A percentile compares a stretch with the other conserved stretches of the same genome.
phyloP scores from a whole-genome alignment of 1,140 invertebrate genomes.

The Lordiphosa mommai region DNA sequence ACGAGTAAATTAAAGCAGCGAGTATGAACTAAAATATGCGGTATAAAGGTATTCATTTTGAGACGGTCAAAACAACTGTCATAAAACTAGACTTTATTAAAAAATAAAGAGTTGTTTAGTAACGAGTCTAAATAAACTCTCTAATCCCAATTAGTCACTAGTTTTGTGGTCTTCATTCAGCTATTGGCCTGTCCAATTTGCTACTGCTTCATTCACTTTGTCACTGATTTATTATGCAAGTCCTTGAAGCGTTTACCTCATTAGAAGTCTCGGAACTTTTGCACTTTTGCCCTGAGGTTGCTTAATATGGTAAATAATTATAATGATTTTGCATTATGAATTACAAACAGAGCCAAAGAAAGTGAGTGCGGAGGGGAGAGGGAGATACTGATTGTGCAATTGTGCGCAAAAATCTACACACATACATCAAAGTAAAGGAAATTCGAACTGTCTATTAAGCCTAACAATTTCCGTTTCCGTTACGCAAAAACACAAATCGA shows the following conservation, averaged over 20 bases:
- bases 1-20: too few relatives aligned
- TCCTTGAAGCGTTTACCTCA: constrained; percentile 27
- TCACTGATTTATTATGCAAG: constrained; percentile 30
- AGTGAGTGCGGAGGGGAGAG: neutral
- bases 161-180: too few relatives aligned
- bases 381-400: constrained; percentile 53
- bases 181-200: too few relatives aligned
- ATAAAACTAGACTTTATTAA: too few relatives aligned
- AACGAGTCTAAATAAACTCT: too few relatives aligned
- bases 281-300: constrained; percentile 19
- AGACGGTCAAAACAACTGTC: too few relatives aligned
- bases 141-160: too few relatives aligned
- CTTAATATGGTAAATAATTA: constrained; percentile 42
- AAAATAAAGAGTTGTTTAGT: too few relatives aligned
- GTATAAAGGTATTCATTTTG: too few relatives aligned
- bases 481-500: constrained; percentile 33
- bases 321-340: constrained; percentile 15
- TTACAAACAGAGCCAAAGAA: neutral
- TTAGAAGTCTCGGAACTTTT: constrained; percentile 19
- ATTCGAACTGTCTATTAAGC: constrained; percentile 75
- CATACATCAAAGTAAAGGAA: constrained; percentile 46
- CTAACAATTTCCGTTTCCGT: constrained; percentile 75
- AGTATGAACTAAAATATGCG: too few relatives aligned
- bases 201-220: constrained; percentile 12
- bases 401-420: constrained; percentile 20